Evolutionary conservation across 2,113 vertebrate species (phyloP), one percentile per base, ranked within the genome.

Genomic region (Heterochromis multidens): DNA sequence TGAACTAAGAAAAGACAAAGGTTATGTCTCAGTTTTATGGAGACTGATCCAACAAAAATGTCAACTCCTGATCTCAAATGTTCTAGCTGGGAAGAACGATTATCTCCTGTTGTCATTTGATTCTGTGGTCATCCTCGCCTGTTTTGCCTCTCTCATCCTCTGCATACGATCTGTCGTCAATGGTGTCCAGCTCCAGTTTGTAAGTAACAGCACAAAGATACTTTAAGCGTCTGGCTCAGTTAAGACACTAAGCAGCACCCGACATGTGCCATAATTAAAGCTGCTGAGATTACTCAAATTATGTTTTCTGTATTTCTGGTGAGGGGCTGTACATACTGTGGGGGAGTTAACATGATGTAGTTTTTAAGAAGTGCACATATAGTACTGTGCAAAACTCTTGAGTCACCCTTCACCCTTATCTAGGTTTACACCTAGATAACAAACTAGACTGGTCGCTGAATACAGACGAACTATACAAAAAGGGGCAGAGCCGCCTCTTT

Each of bases 71-170:
- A 33, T 6, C 40, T 77, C 11, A 56, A 43, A 40, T 57, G 0
- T 58, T 87, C 29, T 84, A 99, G 97, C 97, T 92, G 97, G 96
- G 90, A 97, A 97, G 93, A 97, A 96, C 12, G 96, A 97, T 65
- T 97, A 97, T 86, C 97, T 96, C 84, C 96, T 97, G 80, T 92
- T 98, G 96, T 93, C 94, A 21, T 97, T 98, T 0, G 98, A 99
- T 72, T 96, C 93, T n/a, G 91, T 97, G 88, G 96, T 98, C 82
- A 96, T 98, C 92, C 65, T 98, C 77, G 96, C 93, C 65, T 99
- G 98, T 86, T 74, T 97, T 89, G n/a, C 94, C 43, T 99, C 98
- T 0, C 70, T 99, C 87, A 90, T 96, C 76, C 97, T 99, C 87
- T 99, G 98, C 70, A 87, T 87, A 5, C 95, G 97, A 76, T 99